phyloP scores from a whole-genome alignment of 2,888 invertebrate genomes.

The Apotomis capreana region DNA sequence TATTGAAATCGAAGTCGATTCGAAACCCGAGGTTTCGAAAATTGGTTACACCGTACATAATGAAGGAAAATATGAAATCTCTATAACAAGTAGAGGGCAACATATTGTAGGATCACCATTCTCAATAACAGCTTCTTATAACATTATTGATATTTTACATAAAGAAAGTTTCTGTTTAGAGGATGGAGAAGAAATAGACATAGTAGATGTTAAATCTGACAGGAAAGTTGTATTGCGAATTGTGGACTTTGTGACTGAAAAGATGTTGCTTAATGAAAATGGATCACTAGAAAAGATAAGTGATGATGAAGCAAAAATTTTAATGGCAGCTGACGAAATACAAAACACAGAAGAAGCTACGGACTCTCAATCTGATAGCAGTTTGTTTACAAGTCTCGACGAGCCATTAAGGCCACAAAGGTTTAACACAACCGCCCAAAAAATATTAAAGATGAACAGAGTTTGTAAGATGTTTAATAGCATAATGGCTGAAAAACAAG shows the following conservation, averaged over 20 bases:
- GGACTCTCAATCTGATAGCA: slow-evolving; percentile 43
- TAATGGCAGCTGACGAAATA: slow-evolving; percentile 63
- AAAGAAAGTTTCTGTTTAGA: slow-evolving; percentile 71
- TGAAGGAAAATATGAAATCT: slow-evolving; percentile 83
- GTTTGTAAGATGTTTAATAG: slow-evolving; percentile 66
- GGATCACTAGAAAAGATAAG: slow-evolving; percentile 76
- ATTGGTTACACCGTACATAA: slow-evolving; percentile 77
- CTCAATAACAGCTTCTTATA: slow-evolving; percentile 72
- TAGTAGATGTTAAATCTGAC: slow-evolving; percentile 72
- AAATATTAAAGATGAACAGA: slow-evolving; percentile 64
- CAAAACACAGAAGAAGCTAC: slow-evolving; percentile 46
- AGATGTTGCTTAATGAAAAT: slow-evolving; percentile 81
- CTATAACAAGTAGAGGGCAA: slow-evolving; percentile 81
- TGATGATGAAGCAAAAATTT: slow-evolving; percentile 71
- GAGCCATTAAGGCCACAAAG: slow-evolving; percentile 47
- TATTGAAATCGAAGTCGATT: slow-evolving; percentile 78
- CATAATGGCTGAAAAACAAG: slow-evolving; percentile 51
- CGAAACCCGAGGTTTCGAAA: slow-evolving; percentile 77
- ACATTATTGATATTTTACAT: slow-evolving; percentile 67
- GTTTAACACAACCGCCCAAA: slow-evolving; percentile 62
- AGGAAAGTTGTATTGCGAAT: slow-evolving; percentile 79
- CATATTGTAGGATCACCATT: slow-evolving; percentile 85
- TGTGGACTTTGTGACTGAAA: slow-evolving; percentile 82
- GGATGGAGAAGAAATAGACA: slow-evolving; percentile 78
- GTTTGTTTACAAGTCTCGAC: slow-evolving; percentile 24